Conservation (phyloP, 1,140 invertebrate species). For the Coptotermes formosanus region DNA sequence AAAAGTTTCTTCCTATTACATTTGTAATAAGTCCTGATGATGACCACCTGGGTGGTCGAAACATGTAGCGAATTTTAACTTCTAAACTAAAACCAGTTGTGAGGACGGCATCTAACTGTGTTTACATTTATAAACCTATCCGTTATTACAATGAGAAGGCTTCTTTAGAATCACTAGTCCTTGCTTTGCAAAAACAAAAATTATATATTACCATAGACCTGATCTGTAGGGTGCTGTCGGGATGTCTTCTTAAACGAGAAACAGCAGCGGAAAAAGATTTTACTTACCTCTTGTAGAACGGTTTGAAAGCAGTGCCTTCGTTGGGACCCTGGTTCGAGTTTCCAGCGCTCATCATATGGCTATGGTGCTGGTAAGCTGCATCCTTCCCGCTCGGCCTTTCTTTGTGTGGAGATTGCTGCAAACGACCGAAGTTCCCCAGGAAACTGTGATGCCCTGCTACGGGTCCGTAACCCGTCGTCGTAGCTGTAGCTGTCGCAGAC, state of each 20-base stretch:
- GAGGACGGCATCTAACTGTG: too few relatives aligned
- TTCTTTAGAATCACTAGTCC: neutral
- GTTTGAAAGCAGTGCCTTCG: slow-evolving; percentile 70
- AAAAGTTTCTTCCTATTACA: too few relatives aligned
- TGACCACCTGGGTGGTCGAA: too few relatives aligned
- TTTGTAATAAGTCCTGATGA: too few relatives aligned
- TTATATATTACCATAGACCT: neutral
- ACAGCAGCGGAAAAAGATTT: neutral
- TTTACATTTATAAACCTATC: too few relatives aligned
- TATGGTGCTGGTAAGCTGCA: slow-evolving; percentile 29
- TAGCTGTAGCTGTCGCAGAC: slow-evolving; percentile 44
- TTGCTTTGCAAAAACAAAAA: too few relatives aligned
- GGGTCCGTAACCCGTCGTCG: slow-evolving; percentile 14
- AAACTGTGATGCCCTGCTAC: slow-evolving; percentile 14
- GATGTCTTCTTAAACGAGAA: neutral
- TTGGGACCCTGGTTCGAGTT: slow-evolving; percentile 42
- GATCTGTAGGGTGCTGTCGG: neutral
- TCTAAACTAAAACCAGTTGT: too few relatives aligned
- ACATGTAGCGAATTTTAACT: too few relatives aligned
- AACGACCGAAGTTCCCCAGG: slow-evolving; percentile 29
- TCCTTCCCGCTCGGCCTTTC: slow-evolving; percentile 22
- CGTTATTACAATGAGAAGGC: too few relatives aligned
- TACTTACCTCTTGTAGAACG: slow-evolving; percentile 81
- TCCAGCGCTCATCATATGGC: slow-evolving; percentile 30
- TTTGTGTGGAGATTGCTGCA: slow-evolving; percentile 36